phyloP scores from a whole-genome alignment of 2,888 invertebrate genomes.

The Bellardia bayeri region DNA sequence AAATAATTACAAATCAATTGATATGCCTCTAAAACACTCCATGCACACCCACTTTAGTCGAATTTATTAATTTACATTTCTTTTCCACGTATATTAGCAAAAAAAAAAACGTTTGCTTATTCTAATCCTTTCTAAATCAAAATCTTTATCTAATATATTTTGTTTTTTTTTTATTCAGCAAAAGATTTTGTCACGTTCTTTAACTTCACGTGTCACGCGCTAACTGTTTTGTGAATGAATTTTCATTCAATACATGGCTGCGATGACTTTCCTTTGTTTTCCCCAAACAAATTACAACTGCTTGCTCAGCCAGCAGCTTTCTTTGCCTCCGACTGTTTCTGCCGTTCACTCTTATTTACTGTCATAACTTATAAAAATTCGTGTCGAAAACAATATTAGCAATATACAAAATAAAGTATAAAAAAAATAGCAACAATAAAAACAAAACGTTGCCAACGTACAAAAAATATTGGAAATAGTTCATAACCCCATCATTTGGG shows the following conservation, averaged over 20 bases:
- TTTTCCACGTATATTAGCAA: background rate
- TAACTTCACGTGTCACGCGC: slow-evolving; percentile 72
- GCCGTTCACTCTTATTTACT: slow-evolving; percentile 50
- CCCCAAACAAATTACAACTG: slow-evolving; percentile 30
- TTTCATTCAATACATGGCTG: slow-evolving; percentile 40
- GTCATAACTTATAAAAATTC: slow-evolving; percentile 69
- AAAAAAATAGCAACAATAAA: slow-evolving; percentile 46
- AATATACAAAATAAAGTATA: slow-evolving; percentile 35
- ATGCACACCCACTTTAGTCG: background rate
- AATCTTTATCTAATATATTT: slow-evolving; percentile 11
- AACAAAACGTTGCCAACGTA: slow-evolving; percentile 66
- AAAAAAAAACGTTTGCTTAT: no score
- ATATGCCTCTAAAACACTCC: background rate
- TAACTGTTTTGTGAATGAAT: slow-evolving; percentile 74
- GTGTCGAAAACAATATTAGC: slow-evolving; percentile 70
- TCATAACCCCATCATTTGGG: slow-evolving; percentile 69
- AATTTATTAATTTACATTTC: slow-evolving; percentile 41
- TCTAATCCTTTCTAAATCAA: background rate
- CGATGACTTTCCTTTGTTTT: slow-evolving; percentile 12
- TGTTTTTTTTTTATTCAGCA: slow-evolving; percentile 12
- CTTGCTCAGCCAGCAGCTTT: slow-evolving; percentile 7
- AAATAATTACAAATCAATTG: slow-evolving; percentile 67
- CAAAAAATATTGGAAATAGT: slow-evolving; percentile 58
- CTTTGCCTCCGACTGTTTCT: slow-evolving; percentile 19
- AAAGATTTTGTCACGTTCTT: slow-evolving; percentile 62